phyloP scores from a whole-genome alignment of 2,113 vertebrate genomes.

The Chaetops frenatus region DNA sequence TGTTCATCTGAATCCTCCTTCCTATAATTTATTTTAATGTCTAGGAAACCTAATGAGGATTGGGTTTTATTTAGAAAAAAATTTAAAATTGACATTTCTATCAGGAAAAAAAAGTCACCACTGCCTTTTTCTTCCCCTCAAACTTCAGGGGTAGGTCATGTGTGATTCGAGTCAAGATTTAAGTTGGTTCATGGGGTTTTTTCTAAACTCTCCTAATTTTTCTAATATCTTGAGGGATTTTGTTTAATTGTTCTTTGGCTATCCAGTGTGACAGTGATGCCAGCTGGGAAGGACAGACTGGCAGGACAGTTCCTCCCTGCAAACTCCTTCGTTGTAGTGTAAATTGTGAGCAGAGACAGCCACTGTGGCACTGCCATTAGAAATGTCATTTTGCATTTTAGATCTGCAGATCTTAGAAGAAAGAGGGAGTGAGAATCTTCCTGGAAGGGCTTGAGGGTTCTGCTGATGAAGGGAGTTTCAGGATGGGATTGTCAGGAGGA shows the following conservation, averaged over 20 bases:
- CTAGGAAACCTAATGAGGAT: neutral
- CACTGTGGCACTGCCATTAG: neutral
- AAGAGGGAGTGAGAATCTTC: neutral
- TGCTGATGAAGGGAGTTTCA: neutral
- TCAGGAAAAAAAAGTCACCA: neutral
- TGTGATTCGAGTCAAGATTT: neutral
- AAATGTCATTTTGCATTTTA: neutral
- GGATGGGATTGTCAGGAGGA: neutral
- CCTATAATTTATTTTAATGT: neutral
- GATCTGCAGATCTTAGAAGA: neutral
- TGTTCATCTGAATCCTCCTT: neutral
- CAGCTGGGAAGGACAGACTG: neutral
- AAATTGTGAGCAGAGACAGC: neutral
- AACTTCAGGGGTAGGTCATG: neutral
- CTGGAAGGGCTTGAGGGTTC: neutral
- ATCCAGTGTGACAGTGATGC: neutral
- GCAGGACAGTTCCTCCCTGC: neutral
- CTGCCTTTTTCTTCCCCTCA: neutral
- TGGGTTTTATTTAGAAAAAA: neutral
- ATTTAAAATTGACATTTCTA: neutral
- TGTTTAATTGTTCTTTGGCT: neutral
- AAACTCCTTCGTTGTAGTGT: accelerated
- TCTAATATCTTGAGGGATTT: neutral
- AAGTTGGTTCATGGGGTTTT: neutral
- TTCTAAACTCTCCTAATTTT: neutral